Evolutionary conservation across 2,888 invertebrate species (phyloP).

Genomic region (Macrophya annulata): DNA sequence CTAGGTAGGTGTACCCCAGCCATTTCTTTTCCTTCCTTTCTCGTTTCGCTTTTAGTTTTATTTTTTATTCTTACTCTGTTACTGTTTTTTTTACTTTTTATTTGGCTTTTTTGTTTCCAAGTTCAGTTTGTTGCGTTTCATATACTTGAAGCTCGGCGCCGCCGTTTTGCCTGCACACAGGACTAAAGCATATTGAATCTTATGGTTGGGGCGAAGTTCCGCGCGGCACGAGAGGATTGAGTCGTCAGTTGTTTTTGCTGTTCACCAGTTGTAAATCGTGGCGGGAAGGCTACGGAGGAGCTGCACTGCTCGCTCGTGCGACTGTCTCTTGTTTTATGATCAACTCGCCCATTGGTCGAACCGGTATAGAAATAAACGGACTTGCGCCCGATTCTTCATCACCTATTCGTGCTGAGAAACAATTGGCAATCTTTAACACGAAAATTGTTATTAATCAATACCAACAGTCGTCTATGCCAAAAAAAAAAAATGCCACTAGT

Average conservation of each 20-base stretch:
- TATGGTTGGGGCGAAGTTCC: constrained; percentile 51
- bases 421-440: constrained; percentile 23
- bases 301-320: constrained; percentile 56
- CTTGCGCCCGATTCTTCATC: neutral
- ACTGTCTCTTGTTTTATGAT: constrained; percentile 58
- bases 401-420: constrained; percentile 29
- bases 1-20: neutral
- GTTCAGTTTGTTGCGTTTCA: constrained; percentile 35
- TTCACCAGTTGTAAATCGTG: constrained; percentile 62
- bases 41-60: constrained; percentile 5
- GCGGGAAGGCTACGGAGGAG: constrained; percentile 60
- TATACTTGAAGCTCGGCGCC: constrained; percentile 12
- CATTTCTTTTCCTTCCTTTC: neutral
- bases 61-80: neutral
- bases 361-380: constrained; percentile 25
- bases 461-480: neutral
- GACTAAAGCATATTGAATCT: constrained; percentile 49
- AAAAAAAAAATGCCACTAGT: neutral
- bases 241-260: constrained; percentile 55
- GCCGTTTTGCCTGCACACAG: neutral
- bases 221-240: constrained; percentile 46
- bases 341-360: constrained; percentile 54
- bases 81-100: neutral
- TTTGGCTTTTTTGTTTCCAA: neutral
- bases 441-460: neutral